Evolutionary conservation across 2,797 vertebrate species (phyloP).

Genomic region (Anableps anableps): DNA sequence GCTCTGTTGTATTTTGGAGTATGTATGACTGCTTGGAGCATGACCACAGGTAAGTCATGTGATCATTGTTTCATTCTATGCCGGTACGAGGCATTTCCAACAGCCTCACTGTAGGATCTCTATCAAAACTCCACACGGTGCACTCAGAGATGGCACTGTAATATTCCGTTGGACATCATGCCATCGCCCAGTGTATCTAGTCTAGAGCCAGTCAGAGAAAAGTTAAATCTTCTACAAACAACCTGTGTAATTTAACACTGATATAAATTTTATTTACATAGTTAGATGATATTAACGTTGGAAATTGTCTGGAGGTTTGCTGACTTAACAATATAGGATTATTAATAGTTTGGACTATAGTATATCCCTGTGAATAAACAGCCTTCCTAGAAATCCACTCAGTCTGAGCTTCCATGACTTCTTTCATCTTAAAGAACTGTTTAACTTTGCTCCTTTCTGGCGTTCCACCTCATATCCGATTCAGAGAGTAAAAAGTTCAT

Average conservation of each 20-base stretch:
- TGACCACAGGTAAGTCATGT: constrained; percentile 53
- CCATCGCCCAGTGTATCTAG: neutral
- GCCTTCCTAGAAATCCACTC: neutral
- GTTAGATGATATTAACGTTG: neutral
- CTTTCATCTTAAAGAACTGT: neutral
- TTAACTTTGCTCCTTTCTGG: neutral
- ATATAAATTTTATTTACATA: neutral
- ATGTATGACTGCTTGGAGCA: constrained; percentile 32
- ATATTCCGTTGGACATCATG: neutral
- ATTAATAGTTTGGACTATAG: too few relatives aligned
- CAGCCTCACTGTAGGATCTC: neutral
- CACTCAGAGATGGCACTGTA: neutral
- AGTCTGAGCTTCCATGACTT: neutral
- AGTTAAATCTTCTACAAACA: neutral
- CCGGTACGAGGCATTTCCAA: neutral
- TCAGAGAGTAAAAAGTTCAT: neutral
- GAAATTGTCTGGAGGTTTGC: neutral
- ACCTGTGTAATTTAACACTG: neutral
- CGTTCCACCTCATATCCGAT: neutral
- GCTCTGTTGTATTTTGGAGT: constrained; percentile 33
- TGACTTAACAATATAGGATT: neutral
- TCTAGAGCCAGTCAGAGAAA: neutral
- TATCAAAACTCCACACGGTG: neutral
- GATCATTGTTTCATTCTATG: neutral
- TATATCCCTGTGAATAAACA: neutral